phyloP scores from a whole-genome alignment of 2,113 vertebrate genomes.

The Poecilia latipinna region DNA sequence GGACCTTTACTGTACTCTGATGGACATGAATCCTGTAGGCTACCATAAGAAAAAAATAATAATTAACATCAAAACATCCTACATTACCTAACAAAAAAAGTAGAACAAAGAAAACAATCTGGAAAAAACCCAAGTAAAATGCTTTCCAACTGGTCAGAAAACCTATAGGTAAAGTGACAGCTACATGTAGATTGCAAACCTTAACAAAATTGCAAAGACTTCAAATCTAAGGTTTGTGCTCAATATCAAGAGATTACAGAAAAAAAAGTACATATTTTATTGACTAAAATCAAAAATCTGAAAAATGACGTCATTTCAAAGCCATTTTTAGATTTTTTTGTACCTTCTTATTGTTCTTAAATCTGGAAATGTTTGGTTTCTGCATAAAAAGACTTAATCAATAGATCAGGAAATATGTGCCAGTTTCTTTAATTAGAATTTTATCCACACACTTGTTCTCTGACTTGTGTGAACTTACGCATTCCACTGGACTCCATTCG shows the following conservation, averaged over 20 bases:
- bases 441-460: background rate
- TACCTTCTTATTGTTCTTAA: background rate
- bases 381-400: background rate
- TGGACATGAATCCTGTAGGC: conserved; percentile 85
- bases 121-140: background rate
- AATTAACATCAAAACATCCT: background rate
- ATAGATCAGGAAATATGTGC: background rate
- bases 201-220: too few relatives aligned
- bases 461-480: conserved; percentile 66
- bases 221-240: background rate
- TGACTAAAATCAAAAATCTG: background rate
- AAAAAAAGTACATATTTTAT: background rate
- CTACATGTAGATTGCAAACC: background rate
- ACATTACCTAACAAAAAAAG: background rate
- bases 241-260: background rate
- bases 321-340: background rate
- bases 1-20: conserved; percentile 77
- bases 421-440: background rate
- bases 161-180: background rate
- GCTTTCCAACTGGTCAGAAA: background rate
- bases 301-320: background rate
- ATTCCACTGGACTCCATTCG: conserved; percentile 82
- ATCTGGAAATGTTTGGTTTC: background rate
- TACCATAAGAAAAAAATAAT: conserved; percentile 33
- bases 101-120: background rate